A percentile compares a stretch with the other conserved stretches of the same genome.
Conservation (phyloP, 1,140 invertebrate genomes). For the Oryzaephilus surinamensis region DNA sequence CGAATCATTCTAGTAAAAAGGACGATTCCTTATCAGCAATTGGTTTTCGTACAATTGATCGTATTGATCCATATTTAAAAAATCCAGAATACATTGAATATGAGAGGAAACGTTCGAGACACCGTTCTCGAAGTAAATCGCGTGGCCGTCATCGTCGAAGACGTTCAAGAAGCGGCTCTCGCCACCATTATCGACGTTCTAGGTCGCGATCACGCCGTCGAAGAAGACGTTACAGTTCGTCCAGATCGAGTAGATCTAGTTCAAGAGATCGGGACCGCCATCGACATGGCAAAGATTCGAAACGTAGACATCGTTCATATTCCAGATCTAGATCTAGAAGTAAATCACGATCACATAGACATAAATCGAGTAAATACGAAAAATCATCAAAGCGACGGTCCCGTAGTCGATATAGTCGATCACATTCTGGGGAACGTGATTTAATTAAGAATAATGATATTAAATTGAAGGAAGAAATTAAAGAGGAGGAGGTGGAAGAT, state of each 20-base stretch:
- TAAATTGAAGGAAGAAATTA: conserved; percentile 10
- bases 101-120: conserved; percentile 18
- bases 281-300: conserved; percentile 1
- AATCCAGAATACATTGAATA: conserved; percentile 25
- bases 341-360: conserved; percentile 24
- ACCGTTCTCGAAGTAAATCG: conserved; percentile 14
- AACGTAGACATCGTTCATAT: conserved; percentile 6
- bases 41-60: conserved; percentile 18
- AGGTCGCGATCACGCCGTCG: conserved; percentile 7
- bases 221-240: conserved; percentile 8
- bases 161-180: conserved; percentile 24
- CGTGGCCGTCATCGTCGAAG: conserved; percentile 22
- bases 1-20: conserved; percentile 4
- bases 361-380: conserved; percentile 32
- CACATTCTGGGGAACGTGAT: conserved; percentile 21
- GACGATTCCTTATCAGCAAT: too few species aligned
- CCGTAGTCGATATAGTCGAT: conserved; percentile 27
- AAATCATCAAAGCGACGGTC: conserved; percentile 23
- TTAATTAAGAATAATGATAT: conserved; percentile 8
- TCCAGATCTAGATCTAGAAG: conserved; percentile 16
- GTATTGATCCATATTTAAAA: conserved; percentile 27
- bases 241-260: conserved; percentile 15
- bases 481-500: conserved; percentile 28
- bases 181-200: conserved; percentile 15
- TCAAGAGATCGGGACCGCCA: neutral